Conservation (phyloP, 2,797 vertebrate genomes). For the Antennarius maculatus region DNA sequence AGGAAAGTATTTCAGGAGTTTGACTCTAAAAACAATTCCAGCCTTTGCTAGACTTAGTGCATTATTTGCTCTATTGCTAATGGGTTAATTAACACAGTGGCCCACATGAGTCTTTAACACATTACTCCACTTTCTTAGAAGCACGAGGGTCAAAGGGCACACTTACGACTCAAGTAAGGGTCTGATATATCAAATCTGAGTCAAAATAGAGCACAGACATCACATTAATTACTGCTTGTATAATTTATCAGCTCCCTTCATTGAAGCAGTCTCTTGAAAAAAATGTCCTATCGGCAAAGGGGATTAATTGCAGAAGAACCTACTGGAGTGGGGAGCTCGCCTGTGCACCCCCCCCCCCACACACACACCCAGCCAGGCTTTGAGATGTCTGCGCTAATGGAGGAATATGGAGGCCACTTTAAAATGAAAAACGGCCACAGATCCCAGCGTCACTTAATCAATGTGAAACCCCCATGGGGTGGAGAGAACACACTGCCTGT, state of each 20-base stretch:
- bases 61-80: slow-evolving; percentile 25
- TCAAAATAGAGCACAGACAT: slow-evolving; percentile 49
- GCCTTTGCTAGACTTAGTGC: background rate
- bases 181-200: slow-evolving; percentile 58
- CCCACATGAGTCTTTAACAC: slow-evolving; percentile 42
- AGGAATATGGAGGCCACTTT: slow-evolving; percentile 74
- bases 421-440: slow-evolving; percentile 75
- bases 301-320: slow-evolving; percentile 62
- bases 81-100: slow-evolving; percentile 40
- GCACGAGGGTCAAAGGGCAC: slow-evolving; percentile 41
- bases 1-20: too few species aligned
- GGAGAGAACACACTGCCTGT: slow-evolving; percentile 29
- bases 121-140: slow-evolving; percentile 50
- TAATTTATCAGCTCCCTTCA: slow-evolving; percentile 61
- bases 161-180: slow-evolving; percentile 25
- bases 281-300: slow-evolving; percentile 34
- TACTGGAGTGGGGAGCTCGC: slow-evolving; percentile 21
- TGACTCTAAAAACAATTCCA: background rate
- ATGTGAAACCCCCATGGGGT: slow-evolving; percentile 63
- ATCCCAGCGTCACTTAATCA: slow-evolving; percentile 79
- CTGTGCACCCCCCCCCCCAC: slow-evolving; percentile 8
- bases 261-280: slow-evolving; percentile 52
- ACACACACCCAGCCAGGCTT: slow-evolving; percentile 37
- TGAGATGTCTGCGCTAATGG: slow-evolving; percentile 61
- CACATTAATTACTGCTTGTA: slow-evolving; percentile 57